Base-by-base conservation (phyloP, 1,140 invertebrate genomes). In the Papilio helenus region DNA sequence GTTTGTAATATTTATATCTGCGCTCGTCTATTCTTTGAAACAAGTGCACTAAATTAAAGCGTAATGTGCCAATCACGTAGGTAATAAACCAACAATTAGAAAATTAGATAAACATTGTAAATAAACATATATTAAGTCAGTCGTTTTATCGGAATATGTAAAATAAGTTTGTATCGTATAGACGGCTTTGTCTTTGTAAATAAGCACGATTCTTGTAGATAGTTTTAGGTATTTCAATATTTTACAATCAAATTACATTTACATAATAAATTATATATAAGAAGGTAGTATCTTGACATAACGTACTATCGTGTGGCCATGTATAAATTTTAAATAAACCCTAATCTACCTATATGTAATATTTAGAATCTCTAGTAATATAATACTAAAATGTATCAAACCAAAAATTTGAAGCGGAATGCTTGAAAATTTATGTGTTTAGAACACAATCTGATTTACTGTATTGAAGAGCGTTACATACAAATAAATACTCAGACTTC, bases 351-450 rank as follows among this genome's bases (percentile, higher is more conserved):
- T 84, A 81, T 76, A 80, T 88, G 23, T 83, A 79, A 81, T 83
- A 80, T 81, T 81, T 93, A 92, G 88, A 87, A 83, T 82, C 83
- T 87, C 72, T 83, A 91, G 88, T 81, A 72, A 77, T 88, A 89
- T 91, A 87, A 86, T 84, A 87, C 83, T 89, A 88, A 89, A 90
- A 93, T 90, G 86, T 91, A 91, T 90, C 87, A 91, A 94, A 91
- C 93, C 93, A 94, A 94, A 94, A 93, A 94, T 92, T 91, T 90
- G 86, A 93, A 94, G 93, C 93, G 88, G 81, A 88, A 91, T 91
- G 93, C 93, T 94, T 94, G 92, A 92, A 94, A 94, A 93, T 93
- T 92, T 88, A 90, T 85, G 93, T 94, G 93, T 94, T 94, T 89
- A 91, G 89, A 94, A 94, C 93, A 94, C 93, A 86, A 81, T 82